Conservation (phyloP, 2,113 vertebrate species). For the Ochotona curzoniae region DNA sequence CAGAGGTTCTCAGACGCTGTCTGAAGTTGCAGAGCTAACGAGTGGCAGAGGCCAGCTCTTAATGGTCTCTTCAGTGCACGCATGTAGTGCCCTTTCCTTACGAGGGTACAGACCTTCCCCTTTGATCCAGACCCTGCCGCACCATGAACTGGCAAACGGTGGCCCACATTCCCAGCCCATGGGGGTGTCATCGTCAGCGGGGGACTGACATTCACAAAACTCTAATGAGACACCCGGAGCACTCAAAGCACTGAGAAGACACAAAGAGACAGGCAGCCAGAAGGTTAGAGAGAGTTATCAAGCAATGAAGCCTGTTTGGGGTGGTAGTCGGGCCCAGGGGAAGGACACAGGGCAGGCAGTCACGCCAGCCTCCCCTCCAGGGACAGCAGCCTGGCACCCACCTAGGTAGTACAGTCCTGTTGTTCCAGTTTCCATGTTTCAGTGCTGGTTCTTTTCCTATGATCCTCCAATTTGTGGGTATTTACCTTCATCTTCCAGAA, state of each 20-base stretch:
- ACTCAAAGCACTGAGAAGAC: not conserved
- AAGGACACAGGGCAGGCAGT: not conserved
- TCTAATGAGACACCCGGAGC: not conserved
- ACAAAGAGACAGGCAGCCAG: not conserved
- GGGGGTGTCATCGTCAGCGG: not conserved
- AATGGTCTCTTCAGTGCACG: not conserved
- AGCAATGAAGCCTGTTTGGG: not conserved
- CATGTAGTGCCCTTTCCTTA: not conserved
- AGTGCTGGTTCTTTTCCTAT: not conserved
- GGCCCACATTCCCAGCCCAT: not conserved
- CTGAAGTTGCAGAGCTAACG: not conserved
- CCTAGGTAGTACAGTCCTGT: rapidly evolving
- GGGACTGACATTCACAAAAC: not conserved
- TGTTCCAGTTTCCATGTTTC: not conserved
- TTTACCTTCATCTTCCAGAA: not conserved
- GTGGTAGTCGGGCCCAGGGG: not conserved
- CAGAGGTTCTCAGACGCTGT: not conserved
- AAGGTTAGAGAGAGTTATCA: not conserved
- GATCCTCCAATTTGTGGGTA: not conserved
- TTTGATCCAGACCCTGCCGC: not conserved
- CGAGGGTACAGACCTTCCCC: not conserved
- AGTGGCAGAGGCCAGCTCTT: not conserved
- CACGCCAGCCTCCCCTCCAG: no score
- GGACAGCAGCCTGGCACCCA: rapidly evolving
- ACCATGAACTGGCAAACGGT: not conserved